phyloP scores from a whole-genome alignment of 2,113 vertebrate genomes.

The Circaetus gallicus region DNA sequence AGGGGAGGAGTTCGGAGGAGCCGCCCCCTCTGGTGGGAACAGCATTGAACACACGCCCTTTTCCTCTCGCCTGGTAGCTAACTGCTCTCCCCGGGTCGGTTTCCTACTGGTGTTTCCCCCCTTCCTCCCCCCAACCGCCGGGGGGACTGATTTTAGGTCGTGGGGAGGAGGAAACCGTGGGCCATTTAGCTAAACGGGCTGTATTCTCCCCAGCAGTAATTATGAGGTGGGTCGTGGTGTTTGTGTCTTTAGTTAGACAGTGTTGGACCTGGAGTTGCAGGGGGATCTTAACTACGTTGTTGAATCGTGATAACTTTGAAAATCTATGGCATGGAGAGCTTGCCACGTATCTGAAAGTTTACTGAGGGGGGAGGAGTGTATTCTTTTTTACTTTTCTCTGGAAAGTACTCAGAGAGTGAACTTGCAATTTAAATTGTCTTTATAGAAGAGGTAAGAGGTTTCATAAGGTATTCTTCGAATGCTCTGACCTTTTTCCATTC shows the following conservation, averaged over 20 bases:
- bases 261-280: background rate
- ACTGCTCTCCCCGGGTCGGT: background rate
- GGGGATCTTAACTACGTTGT: background rate
- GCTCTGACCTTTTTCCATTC: background rate
- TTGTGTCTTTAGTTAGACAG: background rate
- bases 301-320: background rate
- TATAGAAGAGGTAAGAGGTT: background rate
- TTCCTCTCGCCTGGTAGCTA: background rate
- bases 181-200: background rate
- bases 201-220: too few relatives aligned
- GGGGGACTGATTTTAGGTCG: background rate
- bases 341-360: background rate
- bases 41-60: background rate
- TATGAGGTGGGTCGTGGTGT: background rate
- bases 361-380: too few relatives aligned
- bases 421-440: background rate
- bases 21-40: background rate
- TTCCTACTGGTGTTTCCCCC: background rate
- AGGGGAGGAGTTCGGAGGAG: slow-evolving; percentile 28
- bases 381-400: background rate
- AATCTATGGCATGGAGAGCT: accelerated
- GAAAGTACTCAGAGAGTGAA: background rate
- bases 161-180: background rate
- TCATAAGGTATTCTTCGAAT: background rate
- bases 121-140: background rate